Base-by-base conservation (phyloP, 2,888 invertebrate genomes). In the Drosophila leonis region DNA sequence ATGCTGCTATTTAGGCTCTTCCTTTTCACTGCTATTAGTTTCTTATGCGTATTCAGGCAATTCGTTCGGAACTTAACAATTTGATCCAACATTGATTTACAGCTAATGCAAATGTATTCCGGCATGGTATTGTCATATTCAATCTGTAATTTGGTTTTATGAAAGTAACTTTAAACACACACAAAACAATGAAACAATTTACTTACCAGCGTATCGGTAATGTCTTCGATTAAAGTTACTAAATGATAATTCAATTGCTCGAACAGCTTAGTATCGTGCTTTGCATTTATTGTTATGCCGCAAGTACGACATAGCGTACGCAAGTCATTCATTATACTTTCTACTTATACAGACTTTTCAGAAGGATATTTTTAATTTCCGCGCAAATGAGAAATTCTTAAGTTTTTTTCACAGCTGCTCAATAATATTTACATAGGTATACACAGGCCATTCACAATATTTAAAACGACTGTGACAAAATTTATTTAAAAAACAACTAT, bases 251-350 rank as follows among this genome's bases (percentile, higher is more conserved):
- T 73, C 0, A 57, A 10, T 48, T 80, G 59, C 1, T 72, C 66
- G 37, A 80, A 84, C 0, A 83, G 72, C 15, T 72, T 77, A 10
- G 51, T 55, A 2, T 65, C 54, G 0, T 27, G 0, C 1, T 57
- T 37, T 7, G 64, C 20, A n/a, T 72, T 63, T 42, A 72, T 59
- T 46, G 46, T 46, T 37, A n/a, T 64, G 15, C 88, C 83, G 24
- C 83, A 88, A 35, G 88, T 85, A 13, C 88, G 83, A 44, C 88
- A 83, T 35, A 72, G 31, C 7, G 31, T n/a, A 2, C 52, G 57
- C 37, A 68, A 35, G 8, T 65, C 48, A 13, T 39, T 42, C 85
- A 82, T 87, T 2, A 13, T 27, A 13, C 6, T 8, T 29, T 35
- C 5, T n/a, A n/a, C n/a, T n/a, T n/a, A n/a, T n/a, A n/a, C n/a